Evolutionary conservation across 2,888 invertebrate genomes (phyloP), one percentile per base, ranked within the genome.

Genomic region (Neoscelio sp.): DNA sequence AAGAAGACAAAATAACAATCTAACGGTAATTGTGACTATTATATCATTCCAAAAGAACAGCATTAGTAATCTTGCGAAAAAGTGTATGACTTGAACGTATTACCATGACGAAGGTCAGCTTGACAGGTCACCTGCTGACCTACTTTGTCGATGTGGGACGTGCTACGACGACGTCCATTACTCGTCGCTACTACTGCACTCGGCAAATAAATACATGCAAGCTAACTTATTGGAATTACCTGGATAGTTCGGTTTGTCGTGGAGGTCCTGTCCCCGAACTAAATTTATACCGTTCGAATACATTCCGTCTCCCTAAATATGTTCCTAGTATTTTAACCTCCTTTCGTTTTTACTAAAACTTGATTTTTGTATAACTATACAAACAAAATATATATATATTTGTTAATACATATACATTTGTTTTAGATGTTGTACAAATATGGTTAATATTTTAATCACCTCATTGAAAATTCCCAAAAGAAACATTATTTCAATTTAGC

Each of bases 101-200:
- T 81, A 80, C 75, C 80, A 75, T 62, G 71, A 82, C 67, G 78
- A 79, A 82, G 84, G 82, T 81, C 85, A 85, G 84, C 82, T 80
- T 84, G 83, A 84, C 85, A 87, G 86, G 87, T 87, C 87, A 87
- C 86, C 82, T 82, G 85, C 83, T 89, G 88, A 89, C 89, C 89
- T 82, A 89, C 80, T 87, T 89, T 80, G 44, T 35, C 75, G 26
- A 82, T 80, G 70, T 81, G 78, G 82, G 74, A 82, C 80, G 70
- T 68, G 54, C 64, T 35, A 65, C 74, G 70, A 67, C 75, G 71
- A 80, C 71, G 74, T 71, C 65, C 60, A 77, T 77, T 80, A 48
- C 76, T 73, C 60, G 68, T 68, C 67, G 65, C 46, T 42, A 10
- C 50, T 68, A 75, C 70, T 70, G 50, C 44, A 81, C 81, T 78